These are phyloP conservation scores for Characodon lateralis DNA, from an alignment of 2,797 vertebrate genomes.

Conservation along the genomic window DNA sequence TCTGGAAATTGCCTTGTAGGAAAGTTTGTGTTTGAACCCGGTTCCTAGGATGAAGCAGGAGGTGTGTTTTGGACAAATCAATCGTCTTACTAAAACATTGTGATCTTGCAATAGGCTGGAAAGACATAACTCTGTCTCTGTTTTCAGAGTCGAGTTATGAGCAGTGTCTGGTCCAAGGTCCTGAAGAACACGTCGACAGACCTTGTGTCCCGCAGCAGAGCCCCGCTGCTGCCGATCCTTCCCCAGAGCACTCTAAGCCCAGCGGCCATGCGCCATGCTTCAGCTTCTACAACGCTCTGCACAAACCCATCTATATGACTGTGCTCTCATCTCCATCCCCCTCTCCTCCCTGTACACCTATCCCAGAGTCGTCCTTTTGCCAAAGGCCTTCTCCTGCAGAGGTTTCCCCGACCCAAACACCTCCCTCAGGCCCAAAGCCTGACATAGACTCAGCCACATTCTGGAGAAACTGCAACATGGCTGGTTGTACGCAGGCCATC, in stretches of 20 bases:
- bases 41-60: not conserved
- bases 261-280: not conserved
- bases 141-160: slow-evolving; percentile 14
- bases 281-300: rapidly evolving
- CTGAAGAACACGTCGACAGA: not conserved
- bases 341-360: too few relatives aligned
- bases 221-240: not conserved
- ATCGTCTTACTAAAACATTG: not conserved
- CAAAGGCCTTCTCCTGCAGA: not conserved
- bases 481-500: slow-evolving; percentile 68
- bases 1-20: too few relatives aligned
- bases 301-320: not conserved
- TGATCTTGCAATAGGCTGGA: not conserved
- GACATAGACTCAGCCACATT: slow-evolving; percentile 54
- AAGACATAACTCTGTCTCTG: not conserved
- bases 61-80: not conserved
- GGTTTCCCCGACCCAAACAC: not conserved
- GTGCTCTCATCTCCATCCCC: not conserved
- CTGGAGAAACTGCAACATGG: slow-evolving; percentile 77
- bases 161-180: not conserved
- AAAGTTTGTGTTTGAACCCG: not conserved
- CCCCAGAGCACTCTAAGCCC: not conserved
- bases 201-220: not conserved
- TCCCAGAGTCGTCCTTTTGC: too few relatives aligned
- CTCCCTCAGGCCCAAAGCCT: not conserved